Conservation (phyloP, 2,888 invertebrate species). For the Archips crataeganus region DNA sequence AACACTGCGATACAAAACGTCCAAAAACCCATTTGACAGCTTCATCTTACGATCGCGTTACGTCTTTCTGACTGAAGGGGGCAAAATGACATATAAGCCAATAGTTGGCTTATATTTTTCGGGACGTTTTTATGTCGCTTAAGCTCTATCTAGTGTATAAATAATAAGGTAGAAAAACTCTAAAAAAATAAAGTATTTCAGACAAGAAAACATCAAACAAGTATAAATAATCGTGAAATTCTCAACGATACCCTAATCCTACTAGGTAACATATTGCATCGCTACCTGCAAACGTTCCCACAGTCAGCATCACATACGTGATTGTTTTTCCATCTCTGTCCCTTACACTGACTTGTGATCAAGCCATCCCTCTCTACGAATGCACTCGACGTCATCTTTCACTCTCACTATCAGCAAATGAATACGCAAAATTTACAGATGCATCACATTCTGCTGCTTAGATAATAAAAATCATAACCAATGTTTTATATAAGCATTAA, state of each 20-base stretch:
- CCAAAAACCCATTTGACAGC: too few relatives aligned
- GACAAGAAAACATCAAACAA: too few relatives aligned
- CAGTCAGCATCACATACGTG: constrained; percentile 62
- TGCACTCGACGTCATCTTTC: constrained; percentile 80
- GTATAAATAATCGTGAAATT: constrained; percentile 36
- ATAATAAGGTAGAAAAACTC: too few relatives aligned
- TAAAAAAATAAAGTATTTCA: too few relatives aligned
- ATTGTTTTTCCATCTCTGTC: constrained; percentile 54
- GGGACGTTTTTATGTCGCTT: too few relatives aligned
- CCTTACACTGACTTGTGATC: constrained; percentile 45
- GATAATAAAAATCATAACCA: neutral
- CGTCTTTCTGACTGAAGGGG: too few relatives aligned
- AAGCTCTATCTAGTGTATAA: too few relatives aligned
- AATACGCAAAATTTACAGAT: constrained; percentile 59
- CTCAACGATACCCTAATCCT: constrained; percentile 49
- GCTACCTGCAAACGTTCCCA: constrained; percentile 80
- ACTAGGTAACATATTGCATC: constrained; percentile 62
- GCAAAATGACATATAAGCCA: too few relatives aligned
- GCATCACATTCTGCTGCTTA: neutral
- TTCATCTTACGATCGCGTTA: too few relatives aligned
- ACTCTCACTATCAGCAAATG: constrained; percentile 80
- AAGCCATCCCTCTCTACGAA: constrained; percentile 57
- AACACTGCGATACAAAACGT: too few relatives aligned
- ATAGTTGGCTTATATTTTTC: too few relatives aligned
- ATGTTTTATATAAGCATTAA: neutral